Evolutionary conservation across 2,888 invertebrate species (phyloP), one percentile per base, ranked within the genome.

Genomic region (Pandemis corylana): DNA sequence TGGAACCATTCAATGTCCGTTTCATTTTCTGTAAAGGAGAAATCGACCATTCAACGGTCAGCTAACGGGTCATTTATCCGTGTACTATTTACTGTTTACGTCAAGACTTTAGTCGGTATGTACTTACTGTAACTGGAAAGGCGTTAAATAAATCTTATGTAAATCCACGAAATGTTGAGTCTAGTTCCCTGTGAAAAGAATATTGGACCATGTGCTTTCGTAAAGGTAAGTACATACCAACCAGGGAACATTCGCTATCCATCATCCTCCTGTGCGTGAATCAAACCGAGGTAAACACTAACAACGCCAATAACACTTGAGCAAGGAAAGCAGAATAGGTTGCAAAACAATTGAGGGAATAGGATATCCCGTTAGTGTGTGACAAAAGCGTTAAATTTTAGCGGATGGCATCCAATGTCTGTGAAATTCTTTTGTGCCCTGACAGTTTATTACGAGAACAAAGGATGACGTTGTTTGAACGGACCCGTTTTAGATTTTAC

Each of bases 381-480:
- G 85, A 82, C 84, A 81, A 82, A 69, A 83, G 81, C 85, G 84
- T 84, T 88, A 88, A 90, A 90, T 90, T 89, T 89, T 81, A 85
- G 82, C 82, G 83, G 84, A 84, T 82, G 86, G 88, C 89, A 89
- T 89, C 85, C 86, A 87, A 87, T 86, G 87, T 86, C 88, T 84
- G 87, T 84, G 86, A 86, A 86, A 89, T 90, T 91, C 90, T 91
- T 91, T 91, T 91, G 91, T 91, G 81, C 83, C 83, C 85, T 88
- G 89, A 89, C 90, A 89, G 90, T 91, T 91, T 91, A 91, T 90
- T 91, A 90, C 81, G 89, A 89, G 91, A 90, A 91, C 91, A 91
- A 91, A 88, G 90, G 86, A 84, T 87, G 86, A 86, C 87, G 86
- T 84, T 87, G 86, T 90, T 88, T 86, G 89, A 90, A 84, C 85